phyloP scores from a whole-genome alignment of 2,797 vertebrate species.

The Lithobates sylvaticus region DNA sequence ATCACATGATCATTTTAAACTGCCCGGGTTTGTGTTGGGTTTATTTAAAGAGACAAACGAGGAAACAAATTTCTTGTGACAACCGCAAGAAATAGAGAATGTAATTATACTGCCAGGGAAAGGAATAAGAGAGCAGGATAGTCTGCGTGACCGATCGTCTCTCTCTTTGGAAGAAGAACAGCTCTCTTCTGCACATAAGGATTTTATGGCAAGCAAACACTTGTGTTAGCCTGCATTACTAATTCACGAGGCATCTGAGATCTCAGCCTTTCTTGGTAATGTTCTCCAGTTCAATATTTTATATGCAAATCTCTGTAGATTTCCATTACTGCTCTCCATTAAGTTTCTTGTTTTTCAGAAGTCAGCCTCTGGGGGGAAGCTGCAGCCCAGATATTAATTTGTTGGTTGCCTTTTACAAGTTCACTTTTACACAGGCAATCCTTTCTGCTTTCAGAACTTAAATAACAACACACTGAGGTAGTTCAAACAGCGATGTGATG shows the following conservation, averaged over 20 bases:
- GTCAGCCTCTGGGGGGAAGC: slow-evolving; percentile 1
- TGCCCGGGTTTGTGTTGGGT: too few relatives aligned
- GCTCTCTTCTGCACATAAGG: slow-evolving; percentile 11
- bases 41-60: too few relatives aligned
- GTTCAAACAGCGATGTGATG: too few relatives aligned
- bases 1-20: too few relatives aligned
- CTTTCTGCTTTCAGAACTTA: not conserved
- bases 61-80: too few relatives aligned
- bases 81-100: too few relatives aligned
- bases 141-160: not conserved
- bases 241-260: slow-evolving; percentile 64
- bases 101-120: too few relatives aligned
- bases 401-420: slow-evolving; percentile 1
- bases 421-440: too few relatives aligned
- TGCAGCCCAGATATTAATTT: slow-evolving; percentile 21
- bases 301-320: slow-evolving; percentile 66
- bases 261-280: slow-evolving; percentile 56
- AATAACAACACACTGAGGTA: too few relatives aligned
- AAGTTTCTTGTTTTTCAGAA: slow-evolving; percentile 53
- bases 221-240: slow-evolving; percentile 62
- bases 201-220: slow-evolving; percentile 46
- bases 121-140: not conserved
- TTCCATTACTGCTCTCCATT: slow-evolving; percentile 52
- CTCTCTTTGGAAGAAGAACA: not conserved
- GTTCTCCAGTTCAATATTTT: slow-evolving; percentile 69